A percentile compares a stretch with the other conserved stretches of the same genome.
phyloP scores from a whole-genome alignment of 2,113 vertebrate species.

The Toxotes chatareus region DNA sequence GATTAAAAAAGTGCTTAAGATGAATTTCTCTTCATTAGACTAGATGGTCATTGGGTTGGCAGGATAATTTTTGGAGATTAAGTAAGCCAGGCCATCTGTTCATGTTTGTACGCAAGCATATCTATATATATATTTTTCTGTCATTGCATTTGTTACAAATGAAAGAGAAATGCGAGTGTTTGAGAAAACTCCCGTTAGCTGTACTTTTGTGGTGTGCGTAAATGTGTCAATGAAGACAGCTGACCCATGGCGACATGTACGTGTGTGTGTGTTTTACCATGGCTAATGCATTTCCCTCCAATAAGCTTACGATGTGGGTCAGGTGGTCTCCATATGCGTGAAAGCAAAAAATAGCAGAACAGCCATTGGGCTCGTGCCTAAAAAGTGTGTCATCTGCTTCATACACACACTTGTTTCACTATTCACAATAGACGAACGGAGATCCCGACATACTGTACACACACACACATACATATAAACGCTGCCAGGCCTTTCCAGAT shows the following conservation, averaged over 20 bases:
- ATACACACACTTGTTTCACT: slow-evolving; percentile 51
- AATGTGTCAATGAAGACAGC: slow-evolving; percentile 22
- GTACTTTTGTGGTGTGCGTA: neutral
- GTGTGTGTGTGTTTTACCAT: slow-evolving; percentile 71
- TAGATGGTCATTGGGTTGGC: neutral
- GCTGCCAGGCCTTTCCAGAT: slow-evolving; percentile 64
- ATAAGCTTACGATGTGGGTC: slow-evolving; percentile 63
- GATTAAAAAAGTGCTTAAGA: neutral
- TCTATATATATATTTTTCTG: too few species aligned
- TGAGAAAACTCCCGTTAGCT: slow-evolving; percentile 6
- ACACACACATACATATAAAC: slow-evolving; percentile 8
- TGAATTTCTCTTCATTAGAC: neutral
- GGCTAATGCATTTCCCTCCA: slow-evolving; percentile 60
- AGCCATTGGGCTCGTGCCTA: slow-evolving; percentile 40
- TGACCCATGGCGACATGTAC: slow-evolving; percentile 71
- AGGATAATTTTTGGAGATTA: slow-evolving; percentile 10
- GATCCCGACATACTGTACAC: slow-evolving; percentile 37
- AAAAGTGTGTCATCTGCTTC: slow-evolving; percentile 70
- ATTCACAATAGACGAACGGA: slow-evolving; percentile 34
- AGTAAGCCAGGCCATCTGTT: neutral
- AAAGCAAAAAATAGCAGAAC: slow-evolving; percentile 62
- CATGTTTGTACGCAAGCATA: neutral
- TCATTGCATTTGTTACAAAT: neutral
- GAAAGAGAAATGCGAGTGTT: neutral
- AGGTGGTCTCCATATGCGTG: slow-evolving; percentile 53